Base-by-base conservation (phyloP, 2,797 vertebrate genomes). In the Danio kyathit region DNA sequence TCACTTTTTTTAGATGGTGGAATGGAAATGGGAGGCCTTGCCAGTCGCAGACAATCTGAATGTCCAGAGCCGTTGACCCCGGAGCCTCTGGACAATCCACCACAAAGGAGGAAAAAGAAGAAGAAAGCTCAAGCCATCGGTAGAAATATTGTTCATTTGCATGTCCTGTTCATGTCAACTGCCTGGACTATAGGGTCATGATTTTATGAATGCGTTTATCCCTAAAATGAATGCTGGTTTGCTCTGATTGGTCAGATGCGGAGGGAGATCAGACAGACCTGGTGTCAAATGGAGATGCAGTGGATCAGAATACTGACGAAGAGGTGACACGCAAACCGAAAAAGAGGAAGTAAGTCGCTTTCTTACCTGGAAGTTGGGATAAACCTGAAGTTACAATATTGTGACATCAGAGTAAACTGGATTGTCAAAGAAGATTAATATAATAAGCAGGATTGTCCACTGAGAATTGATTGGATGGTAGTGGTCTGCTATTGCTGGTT, bases 291-390 rank as follows among this genome's bases (percentile, higher is more conserved):
- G 95, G 94, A 84, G 95, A 96, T 9, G 88, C 91, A 7, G 67
- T 88, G 5, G 94, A 97, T 81, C 93, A 96, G 81, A 90, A 89
- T 59, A 93, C 94, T 0, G 90, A 93, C 19, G 95, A 97, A 80
- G 91, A 94, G 5, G 91, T 92, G 48, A 89, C 88, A 63, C 94
- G 91, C 77, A 98, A 96, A 88, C 85, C 91, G 76, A 95, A 90
- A 80, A 97, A 93, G 91, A 98, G 92, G 88, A 99, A 96, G 98
- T 98, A 89, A 94, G 94, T 86, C 49, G 59, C 40, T n/a, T 71
- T 41, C 16, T 41, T 3, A 17, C 9, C 5, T 29, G 29, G 29
- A 29, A 1, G 29, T 29, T 29, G 3, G 29, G 29, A 29, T 29
- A 29, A 29, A 29, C 29, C 1, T 29, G 29, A 29, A 29, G 29